Percentiles rank a stretch among this genome's conserved stretches.
These are phyloP conservation scores for Podocnemis expansa DNA, from an alignment of 2,113 vertebrate genomes.

Conservation along the genomic window DNA sequence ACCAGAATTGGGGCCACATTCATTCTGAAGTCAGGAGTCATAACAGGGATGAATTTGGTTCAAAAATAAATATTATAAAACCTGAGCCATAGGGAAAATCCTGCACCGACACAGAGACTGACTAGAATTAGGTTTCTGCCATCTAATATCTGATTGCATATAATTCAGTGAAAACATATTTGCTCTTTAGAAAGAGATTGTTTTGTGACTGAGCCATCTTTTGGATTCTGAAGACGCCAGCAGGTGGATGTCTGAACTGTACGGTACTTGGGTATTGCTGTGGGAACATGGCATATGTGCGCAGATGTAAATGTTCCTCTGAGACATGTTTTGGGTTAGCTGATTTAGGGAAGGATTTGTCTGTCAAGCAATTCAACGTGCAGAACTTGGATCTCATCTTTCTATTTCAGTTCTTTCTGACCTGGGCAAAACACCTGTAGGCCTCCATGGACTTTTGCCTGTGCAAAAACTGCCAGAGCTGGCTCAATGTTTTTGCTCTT, in stretches of 20 bases:
- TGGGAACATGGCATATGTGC: neutral
- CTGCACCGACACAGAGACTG: neutral
- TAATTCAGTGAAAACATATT: neutral
- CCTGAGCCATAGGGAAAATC: neutral
- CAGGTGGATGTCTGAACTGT: neutral
- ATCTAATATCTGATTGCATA: neutral
- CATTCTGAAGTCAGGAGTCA: neutral
- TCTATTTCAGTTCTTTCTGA: neutral
- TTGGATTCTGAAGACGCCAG: neutral
- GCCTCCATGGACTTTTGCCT: neutral
- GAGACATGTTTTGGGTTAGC: neutral
- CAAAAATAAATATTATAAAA: neutral
- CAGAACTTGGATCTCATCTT: neutral
- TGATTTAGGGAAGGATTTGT: neutral
- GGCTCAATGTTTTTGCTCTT: neutral
- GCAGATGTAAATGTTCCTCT: neutral
- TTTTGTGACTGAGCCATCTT: neutral
- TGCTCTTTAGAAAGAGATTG: neutral
- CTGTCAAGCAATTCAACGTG: neutral
- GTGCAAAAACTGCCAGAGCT: neutral
- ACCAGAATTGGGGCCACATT: neutral
- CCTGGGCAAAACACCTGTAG: neutral
- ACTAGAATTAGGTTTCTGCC: neutral
- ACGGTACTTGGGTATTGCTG: neutral
- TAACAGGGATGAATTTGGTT: neutral